phyloP scores from a whole-genome alignment of 2,797 vertebrate genomes.

The Poeciliopsis paucimaculata region DNA sequence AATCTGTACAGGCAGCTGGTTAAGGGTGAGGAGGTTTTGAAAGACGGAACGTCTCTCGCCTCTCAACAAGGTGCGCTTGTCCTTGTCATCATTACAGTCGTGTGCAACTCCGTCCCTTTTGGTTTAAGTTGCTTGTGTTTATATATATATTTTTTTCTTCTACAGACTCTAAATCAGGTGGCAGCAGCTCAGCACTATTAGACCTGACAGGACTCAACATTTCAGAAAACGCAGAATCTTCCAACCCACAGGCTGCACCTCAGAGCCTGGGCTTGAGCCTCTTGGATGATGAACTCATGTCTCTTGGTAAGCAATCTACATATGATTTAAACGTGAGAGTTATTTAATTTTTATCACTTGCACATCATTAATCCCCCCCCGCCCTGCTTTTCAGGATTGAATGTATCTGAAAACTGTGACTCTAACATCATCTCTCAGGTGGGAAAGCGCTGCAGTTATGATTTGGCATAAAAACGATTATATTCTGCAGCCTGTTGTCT shows the following conservation, averaged over 20 bases:
- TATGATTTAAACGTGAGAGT: not conserved
- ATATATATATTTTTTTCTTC: not conserved
- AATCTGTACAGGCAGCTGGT: conserved; percentile 93
- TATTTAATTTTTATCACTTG: not conserved
- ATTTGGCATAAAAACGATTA: not conserved
- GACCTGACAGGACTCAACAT: conserved; percentile 92
- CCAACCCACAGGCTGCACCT: conserved; percentile 68
- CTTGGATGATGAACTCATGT: conserved; percentile 97
- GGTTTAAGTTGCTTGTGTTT: not conserved
- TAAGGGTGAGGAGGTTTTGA: conserved; percentile 91
- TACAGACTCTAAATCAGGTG: conserved; percentile 61
- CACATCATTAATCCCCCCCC: not conserved
- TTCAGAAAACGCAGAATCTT: conserved; percentile 68
- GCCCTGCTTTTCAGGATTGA: conserved; percentile 81
- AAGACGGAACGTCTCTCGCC: conserved; percentile 70
- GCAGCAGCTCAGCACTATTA: conserved; percentile 86
- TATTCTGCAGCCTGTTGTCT: not conserved
- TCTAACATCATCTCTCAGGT: conserved; percentile 90
- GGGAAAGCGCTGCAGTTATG: conserved; percentile 12
- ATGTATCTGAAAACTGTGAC: conserved; percentile 74
- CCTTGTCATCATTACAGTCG: not conserved
- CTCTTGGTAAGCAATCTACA: conserved; percentile 84
- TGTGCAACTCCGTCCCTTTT: not conserved
- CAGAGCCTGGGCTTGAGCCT: conserved; percentile 86
- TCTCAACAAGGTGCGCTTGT: conserved; percentile 79